These are phyloP conservation scores for Sebastes variabilis DNA, from an alignment of 2,797 vertebrate genomes.

Conservation along the genomic window DNA sequence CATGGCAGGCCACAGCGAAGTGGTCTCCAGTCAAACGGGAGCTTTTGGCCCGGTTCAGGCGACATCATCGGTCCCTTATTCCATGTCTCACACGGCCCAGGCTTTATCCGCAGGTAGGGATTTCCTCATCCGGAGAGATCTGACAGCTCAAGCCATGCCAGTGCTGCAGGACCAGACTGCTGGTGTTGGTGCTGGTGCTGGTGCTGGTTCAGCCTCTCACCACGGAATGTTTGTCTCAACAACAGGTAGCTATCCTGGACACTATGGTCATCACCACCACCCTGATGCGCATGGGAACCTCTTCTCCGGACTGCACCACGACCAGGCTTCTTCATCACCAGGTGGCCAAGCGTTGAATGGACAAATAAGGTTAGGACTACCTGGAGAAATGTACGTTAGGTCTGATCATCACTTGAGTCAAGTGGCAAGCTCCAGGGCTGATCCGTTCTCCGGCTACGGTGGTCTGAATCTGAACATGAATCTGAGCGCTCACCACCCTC, in stretches of 20 bases:
- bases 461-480: slow-evolving; percentile 97
- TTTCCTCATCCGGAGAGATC: slow-evolving; percentile 89
- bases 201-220: slow-evolving; percentile 90
- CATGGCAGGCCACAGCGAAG: slow-evolving; percentile 92
- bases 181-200: slow-evolving; percentile 52
- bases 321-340: slow-evolving; percentile 92
- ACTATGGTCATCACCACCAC: slow-evolving; percentile 92
- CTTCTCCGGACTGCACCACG: slow-evolving; percentile 94
- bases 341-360: slow-evolving; percentile 93
- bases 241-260: slow-evolving; percentile 99
- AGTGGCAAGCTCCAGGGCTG: slow-evolving; percentile 93
- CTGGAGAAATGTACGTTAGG: slow-evolving; percentile 97
- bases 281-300: slow-evolving; percentile 89
- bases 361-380: slow-evolving; percentile 98
- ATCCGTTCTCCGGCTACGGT: slow-evolving; percentile 91
- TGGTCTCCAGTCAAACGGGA: slow-evolving; percentile 93
- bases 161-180: slow-evolving; percentile 88
- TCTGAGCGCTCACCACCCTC: slow-evolving; percentile 86
- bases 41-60: slow-evolving; percentile 90
- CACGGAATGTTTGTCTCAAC: slow-evolving; percentile 98
- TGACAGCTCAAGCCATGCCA: slow-evolving; percentile 91
- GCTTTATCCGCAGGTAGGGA: slow-evolving; percentile 92
- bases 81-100: slow-evolving; percentile 87
- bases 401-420: slow-evolving; percentile 96
- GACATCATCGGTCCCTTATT: slow-evolving; percentile 83